phyloP scores from a whole-genome alignment of 23 tunicate genomes.

The Styela plicata region DNA sequence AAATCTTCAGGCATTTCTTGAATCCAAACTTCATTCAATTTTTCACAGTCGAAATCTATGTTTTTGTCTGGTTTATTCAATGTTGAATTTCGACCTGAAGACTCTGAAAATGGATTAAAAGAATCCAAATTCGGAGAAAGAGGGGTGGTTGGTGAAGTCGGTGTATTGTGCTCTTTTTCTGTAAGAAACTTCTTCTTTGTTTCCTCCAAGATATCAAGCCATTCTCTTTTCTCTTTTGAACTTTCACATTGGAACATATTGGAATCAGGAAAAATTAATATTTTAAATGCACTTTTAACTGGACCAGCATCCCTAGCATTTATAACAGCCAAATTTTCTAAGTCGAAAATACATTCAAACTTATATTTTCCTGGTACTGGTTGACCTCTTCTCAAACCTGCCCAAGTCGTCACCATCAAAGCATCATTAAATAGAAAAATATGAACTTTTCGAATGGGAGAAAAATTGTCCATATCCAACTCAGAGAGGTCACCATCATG shows the following conservation, averaged over 20 bases:
- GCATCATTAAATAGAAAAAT: conserved; percentile 95
- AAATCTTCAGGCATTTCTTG: conserved; percentile 94
- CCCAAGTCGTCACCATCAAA: conserved; percentile 75
- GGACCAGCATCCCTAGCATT: conserved; percentile 91
- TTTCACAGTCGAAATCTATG: conserved; percentile 14
- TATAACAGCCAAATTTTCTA: conserved; percentile 79
- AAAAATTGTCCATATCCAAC: conserved; percentile 64
- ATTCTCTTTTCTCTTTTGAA: conserved; percentile 90
- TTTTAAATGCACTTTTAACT: conserved; percentile 87
- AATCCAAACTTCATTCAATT: conserved; percentile 64
- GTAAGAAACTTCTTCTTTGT: conserved; percentile 65
- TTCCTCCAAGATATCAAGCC: conserved; percentile 87
- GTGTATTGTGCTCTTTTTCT: conserved; percentile 35
- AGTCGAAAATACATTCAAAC: conserved; percentile 50
- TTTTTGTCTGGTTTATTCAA: background rate
- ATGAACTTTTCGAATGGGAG: conserved; percentile 76
- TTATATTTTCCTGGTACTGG: conserved; percentile 68
- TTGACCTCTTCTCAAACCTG: conserved; percentile 33
- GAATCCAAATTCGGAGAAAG: conserved; percentile 42
- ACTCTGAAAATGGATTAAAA: background rate
- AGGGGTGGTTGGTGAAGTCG: conserved; percentile 26
- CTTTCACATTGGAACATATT: conserved; percentile 93
- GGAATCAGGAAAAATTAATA: conserved; percentile 75
- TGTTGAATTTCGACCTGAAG: background rate
- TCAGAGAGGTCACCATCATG: conserved; percentile 96